These are phyloP conservation scores for Diadema setosum DNA, from an alignment of 35 echinoderm and acorn worm species.

Conservation along the genomic window DNA sequence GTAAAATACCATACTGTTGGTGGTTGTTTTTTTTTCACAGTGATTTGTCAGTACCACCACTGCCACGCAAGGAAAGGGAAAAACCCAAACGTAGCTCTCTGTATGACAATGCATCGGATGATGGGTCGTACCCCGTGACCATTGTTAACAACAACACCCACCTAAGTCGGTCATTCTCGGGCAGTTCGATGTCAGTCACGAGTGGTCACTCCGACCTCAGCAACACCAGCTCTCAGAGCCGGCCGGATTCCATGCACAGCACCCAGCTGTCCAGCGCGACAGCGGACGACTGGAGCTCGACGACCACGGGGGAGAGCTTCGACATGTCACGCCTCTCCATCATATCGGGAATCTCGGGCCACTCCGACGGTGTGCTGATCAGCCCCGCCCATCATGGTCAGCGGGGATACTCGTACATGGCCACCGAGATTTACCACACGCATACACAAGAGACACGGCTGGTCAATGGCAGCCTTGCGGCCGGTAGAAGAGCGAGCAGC, in stretches of 20 bases:
- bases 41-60: slow-evolving; percentile 11
- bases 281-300: slow-evolving; percentile 33
- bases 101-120: slow-evolving; percentile 42
- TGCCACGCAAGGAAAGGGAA: slow-evolving; percentile 57
- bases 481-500: not conserved
- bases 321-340: slow-evolving; percentile 66
- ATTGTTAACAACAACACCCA: slow-evolving; percentile 16
- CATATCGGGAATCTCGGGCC: not conserved
- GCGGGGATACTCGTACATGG: not conserved
- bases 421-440: not conserved
- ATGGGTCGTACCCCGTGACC: not conserved
- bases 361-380: not conserved
- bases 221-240: slow-evolving; percentile 41
- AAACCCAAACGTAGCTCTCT: slow-evolving; percentile 20
- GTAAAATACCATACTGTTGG: no score
- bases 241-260: slow-evolving; percentile 63
- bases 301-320: not conserved
- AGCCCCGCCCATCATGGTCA: not conserved
- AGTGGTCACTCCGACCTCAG: slow-evolving; percentile 81
- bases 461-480: not conserved
- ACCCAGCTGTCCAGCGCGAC: slow-evolving; percentile 51
- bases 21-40: no score
- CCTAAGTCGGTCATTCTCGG: slow-evolving; percentile 65
- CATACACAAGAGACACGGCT: not conserved
- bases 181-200: slow-evolving; percentile 60